These are phyloP conservation scores for Junonia oenone DNA, from an alignment of 2,888 invertebrate genomes.

Conservation along the genomic window DNA sequence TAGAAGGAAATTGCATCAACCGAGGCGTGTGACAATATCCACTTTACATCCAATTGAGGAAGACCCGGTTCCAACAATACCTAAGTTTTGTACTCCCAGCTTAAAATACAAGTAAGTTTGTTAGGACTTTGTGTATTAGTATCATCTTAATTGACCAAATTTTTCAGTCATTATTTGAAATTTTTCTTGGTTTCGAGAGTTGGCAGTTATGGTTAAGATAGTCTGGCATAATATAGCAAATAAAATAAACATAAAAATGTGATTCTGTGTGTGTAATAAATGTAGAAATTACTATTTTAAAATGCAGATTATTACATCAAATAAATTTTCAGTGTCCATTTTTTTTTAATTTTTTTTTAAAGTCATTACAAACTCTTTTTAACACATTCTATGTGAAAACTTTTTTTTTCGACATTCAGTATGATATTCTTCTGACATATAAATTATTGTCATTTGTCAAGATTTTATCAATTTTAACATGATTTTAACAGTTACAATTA, in stretches of 20 bases:
- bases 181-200: no score
- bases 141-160: no score
- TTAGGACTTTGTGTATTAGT: no score
- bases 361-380: no score
- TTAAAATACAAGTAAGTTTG: slow-evolving; percentile 63
- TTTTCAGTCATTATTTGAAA: no score
- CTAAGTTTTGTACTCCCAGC: slow-evolving; percentile 58
- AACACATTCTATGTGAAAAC: not conserved
- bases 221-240: no score
- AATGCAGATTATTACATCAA: no score
- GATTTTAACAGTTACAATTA: not conserved
- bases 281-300: no score
- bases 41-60: slow-evolving; percentile 46
- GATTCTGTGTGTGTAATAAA: no score
- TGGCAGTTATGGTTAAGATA: no score
- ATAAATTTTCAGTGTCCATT: not conserved
- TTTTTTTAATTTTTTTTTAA: not conserved
- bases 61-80: slow-evolving; percentile 36
- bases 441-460: not conserved
- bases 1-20: slow-evolving; percentile 45
- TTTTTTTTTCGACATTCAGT: not conserved
- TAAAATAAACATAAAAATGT: no score
- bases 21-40: slow-evolving; percentile 58
- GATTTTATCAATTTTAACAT: not conserved
- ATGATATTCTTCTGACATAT: not conserved